phyloP scores from a whole-genome alignment of 2,797 vertebrate species.

The Helostoma temminkii region DNA sequence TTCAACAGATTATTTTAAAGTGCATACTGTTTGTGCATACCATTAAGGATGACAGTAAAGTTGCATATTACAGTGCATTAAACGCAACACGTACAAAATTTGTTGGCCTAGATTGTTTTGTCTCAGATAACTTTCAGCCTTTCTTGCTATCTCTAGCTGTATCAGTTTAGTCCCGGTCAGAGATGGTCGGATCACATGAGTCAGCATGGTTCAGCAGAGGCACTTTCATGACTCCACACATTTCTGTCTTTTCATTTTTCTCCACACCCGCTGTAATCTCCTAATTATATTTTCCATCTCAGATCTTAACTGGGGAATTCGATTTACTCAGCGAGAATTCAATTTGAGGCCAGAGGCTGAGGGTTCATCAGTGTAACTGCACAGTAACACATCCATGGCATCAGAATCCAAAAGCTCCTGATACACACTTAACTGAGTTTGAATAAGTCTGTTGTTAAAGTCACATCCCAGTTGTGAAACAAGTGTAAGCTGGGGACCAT shows the following conservation, averaged over 20 bases:
- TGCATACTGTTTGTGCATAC: neutral
- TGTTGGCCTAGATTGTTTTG: neutral
- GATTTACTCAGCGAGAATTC: conserved; percentile 64
- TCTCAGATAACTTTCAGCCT: neutral
- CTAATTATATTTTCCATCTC: conserved; percentile 67
- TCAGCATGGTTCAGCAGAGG: conserved; percentile 30
- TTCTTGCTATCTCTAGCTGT: neutral
- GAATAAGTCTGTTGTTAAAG: conserved; percentile 11
- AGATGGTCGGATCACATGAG: conserved; percentile 33
- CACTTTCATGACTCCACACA: conserved; percentile 38
- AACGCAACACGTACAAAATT: neutral
- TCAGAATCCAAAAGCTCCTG: conserved; percentile 17
- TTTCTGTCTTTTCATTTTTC: conserved; percentile 33
- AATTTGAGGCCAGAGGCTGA: conserved; percentile 60
- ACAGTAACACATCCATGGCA: conserved; percentile 29
- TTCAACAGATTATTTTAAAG: too few species aligned
- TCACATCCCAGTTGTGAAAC: conserved; percentile 14
- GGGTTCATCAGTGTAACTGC: conserved; percentile 25
- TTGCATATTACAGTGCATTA: neutral
- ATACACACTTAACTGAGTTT: conserved; percentile 1
- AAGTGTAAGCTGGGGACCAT: neutral
- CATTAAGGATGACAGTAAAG: neutral
- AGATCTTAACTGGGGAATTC: conserved; percentile 66
- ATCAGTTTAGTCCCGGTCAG: neutral
- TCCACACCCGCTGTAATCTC: conserved; percentile 44